phyloP scores from a whole-genome alignment of 2,113 vertebrate species.

The Gallinago undulata region DNA sequence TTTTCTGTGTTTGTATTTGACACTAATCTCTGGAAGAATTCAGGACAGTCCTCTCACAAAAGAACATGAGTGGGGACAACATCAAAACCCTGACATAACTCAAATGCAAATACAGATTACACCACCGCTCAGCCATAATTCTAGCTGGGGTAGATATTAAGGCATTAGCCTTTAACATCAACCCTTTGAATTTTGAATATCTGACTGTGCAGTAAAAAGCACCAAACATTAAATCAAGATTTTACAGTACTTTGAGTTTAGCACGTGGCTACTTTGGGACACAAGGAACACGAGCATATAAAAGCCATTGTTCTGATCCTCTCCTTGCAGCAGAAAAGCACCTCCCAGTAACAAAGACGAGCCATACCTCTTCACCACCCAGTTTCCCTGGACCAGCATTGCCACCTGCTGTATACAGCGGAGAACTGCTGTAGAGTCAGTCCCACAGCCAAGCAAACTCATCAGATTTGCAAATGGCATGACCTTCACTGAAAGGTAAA shows the following conservation, averaged over 20 bases:
- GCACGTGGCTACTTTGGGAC: background rate
- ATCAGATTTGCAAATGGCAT: constrained; percentile 97
- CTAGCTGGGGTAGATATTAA: background rate
- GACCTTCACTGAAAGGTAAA: constrained; percentile 85
- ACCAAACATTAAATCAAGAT: background rate
- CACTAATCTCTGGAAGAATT: background rate
- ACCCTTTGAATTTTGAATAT: background rate
- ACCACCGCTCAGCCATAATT: background rate
- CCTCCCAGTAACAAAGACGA: background rate
- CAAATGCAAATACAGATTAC: background rate
- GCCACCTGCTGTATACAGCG: constrained; percentile 99
- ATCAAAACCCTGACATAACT: background rate
- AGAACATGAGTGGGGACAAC: background rate
- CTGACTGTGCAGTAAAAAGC: background rate
- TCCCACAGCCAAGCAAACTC: constrained; percentile 89
- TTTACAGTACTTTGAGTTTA: background rate
- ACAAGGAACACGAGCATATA: background rate
- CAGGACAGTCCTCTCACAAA: background rate
- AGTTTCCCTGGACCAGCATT: constrained; percentile 96
- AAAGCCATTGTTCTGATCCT: background rate
- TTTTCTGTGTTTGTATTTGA: background rate
- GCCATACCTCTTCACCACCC: constrained; percentile 95
- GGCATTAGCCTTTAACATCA: background rate
- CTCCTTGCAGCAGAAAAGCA: background rate
- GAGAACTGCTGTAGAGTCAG: constrained; percentile 87